Evolutionary conservation across 2,888 invertebrate genomes (phyloP).

Genomic region (Trissolcus brochymenae): DNA sequence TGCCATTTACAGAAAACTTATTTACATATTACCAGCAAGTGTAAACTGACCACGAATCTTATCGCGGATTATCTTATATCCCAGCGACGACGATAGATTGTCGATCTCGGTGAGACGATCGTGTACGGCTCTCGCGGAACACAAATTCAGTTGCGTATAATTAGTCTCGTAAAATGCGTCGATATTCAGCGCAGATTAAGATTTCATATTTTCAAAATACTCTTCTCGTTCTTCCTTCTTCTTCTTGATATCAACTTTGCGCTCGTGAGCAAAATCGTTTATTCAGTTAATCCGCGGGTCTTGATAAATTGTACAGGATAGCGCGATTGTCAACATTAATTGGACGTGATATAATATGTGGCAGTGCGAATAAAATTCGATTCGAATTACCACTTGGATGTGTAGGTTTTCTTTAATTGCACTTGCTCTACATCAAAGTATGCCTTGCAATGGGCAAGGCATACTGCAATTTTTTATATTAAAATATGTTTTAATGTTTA

Average conservation of each 20-base stretch:
- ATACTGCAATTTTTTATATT: too few relatives aligned
- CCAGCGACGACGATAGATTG: conserved; percentile 30
- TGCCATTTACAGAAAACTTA: conserved; percentile 50
- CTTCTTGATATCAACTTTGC: conserved; percentile 37
- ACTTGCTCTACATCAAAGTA: not conserved
- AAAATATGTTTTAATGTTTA: too few relatives aligned
- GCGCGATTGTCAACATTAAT: conserved; percentile 50
- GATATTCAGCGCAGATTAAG: conserved; percentile 45
- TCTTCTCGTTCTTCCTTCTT: conserved; percentile 30
- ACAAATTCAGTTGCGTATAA: conserved; percentile 34
- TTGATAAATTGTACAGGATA: conserved; percentile 39
- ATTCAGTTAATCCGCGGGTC: conserved; percentile 19
- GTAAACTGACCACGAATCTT: conserved; percentile 52
- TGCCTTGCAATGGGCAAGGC: too few relatives aligned
- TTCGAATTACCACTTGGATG: not conserved
- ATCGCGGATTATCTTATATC: conserved; percentile 45
- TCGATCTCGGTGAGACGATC: conserved; percentile 8
- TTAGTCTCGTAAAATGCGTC: conserved; percentile 39
- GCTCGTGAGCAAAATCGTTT: conserved; percentile 33
- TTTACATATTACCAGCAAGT: conserved; percentile 51
- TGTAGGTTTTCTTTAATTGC: not conserved
- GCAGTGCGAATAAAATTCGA: conserved; percentile 10
- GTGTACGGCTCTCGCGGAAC: conserved; percentile 5
- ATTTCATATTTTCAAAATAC: conserved; percentile 45
- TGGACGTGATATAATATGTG: conserved; percentile 22